Conservation (phyloP, 2,888 invertebrate species). For the Electrophaes corylata region DNA sequence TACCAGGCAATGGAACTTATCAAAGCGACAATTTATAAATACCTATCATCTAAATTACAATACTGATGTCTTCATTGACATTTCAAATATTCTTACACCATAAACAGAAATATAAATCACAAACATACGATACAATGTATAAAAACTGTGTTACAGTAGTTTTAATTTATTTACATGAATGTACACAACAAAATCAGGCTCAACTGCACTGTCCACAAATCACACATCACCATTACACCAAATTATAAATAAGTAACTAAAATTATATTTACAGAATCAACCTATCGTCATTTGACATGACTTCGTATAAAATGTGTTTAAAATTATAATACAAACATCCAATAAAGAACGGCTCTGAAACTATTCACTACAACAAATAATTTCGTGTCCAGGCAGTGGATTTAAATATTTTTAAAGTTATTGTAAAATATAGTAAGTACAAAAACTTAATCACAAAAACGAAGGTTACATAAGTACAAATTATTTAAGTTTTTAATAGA, state of each 20-base stretch:
- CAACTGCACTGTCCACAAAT: conserved; percentile 44
- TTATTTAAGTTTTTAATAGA: conserved; percentile 14
- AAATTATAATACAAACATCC: conserved; percentile 61
- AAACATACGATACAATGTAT: conserved; percentile 54
- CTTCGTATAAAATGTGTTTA: conserved; percentile 46
- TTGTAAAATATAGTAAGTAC: conserved; percentile 29
- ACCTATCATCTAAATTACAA: conserved; percentile 65
- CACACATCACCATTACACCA: conserved; percentile 51
- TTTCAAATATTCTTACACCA: conserved; percentile 66
- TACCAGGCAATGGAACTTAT: conserved; percentile 34
- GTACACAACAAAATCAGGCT: conserved; percentile 55
- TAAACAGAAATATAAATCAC: conserved; percentile 58
- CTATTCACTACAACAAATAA: conserved; percentile 50
- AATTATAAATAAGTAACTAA: conserved; percentile 67
- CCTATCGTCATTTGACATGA: conserved; percentile 59
- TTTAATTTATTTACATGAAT: conserved; percentile 62
- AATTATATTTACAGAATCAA: conserved; percentile 72
- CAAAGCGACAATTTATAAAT: conserved; percentile 56
- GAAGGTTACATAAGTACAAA: conserved; percentile 28
- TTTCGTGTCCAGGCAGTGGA: conserved; percentile 65
- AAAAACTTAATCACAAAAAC: conserved; percentile 8
- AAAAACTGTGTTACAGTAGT: conserved; percentile 37
- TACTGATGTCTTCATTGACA: conserved; percentile 67
- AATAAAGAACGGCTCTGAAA: conserved; percentile 48
- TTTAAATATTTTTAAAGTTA: conserved; percentile 33